phyloP scores from a whole-genome alignment of 2,888 invertebrate genomes.

The Eustalomyia histrio region DNA sequence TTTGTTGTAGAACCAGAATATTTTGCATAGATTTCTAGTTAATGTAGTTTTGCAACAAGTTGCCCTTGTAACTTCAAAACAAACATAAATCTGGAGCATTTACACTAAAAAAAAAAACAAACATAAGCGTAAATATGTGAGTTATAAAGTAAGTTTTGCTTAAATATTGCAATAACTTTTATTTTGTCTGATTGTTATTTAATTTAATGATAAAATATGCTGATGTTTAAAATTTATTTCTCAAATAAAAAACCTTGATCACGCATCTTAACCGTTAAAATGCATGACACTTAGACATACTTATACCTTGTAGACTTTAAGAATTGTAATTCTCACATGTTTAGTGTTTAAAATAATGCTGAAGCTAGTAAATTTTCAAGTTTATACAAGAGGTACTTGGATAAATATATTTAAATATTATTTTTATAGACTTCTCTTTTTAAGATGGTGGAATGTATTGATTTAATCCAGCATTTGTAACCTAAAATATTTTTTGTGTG shows the following conservation, averaged over 20 bases:
- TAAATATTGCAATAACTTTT: background rate
- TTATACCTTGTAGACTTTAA: background rate
- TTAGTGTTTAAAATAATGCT: constrained; percentile 28
- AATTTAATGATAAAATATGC: background rate
- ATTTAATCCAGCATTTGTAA: too few relatives aligned
- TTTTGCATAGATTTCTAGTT: constrained; percentile 17
- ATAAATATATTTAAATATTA: constrained; percentile 15
- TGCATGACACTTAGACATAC: constrained; percentile 29
- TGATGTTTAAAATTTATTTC: constrained; percentile 22
- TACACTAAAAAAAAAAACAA: constrained; percentile 12
- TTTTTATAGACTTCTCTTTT: background rate
- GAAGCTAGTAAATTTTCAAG: constrained; percentile 45
- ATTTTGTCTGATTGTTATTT: background rate
- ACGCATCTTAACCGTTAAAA: constrained; percentile 47
- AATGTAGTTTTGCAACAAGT: constrained; percentile 16
- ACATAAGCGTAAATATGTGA: too few relatives aligned
- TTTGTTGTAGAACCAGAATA: constrained; percentile 29
- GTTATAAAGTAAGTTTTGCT: background rate
- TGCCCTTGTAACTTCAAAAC: constrained; percentile 40
- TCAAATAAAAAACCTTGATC: constrained; percentile 47
- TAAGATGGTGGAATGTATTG: background rate
- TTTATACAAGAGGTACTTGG: constrained; percentile 25
- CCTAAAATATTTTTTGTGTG: too few relatives aligned
- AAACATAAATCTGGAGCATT: constrained; percentile 17
- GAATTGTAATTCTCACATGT: constrained; percentile 30